A percentile compares a stretch with the other conserved stretches of the same genome.
These are phyloP conservation scores for Rhea americana DNA, from an alignment of 2,113 vertebrate genomes.

Conservation along the genomic window DNA sequence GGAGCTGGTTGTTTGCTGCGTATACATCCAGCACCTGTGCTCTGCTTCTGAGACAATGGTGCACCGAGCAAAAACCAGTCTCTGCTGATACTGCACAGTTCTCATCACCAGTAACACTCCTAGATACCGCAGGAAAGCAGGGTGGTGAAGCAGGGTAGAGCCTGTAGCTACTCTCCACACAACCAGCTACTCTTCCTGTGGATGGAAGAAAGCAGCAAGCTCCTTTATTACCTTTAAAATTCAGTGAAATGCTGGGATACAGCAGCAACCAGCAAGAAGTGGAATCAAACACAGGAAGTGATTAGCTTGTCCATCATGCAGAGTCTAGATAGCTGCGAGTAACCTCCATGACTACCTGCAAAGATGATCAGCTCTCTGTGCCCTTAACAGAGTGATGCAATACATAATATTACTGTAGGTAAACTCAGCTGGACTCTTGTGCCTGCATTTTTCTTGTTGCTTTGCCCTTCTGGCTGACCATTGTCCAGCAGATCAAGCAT, in stretches of 20 bases:
- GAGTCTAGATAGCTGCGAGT: neutral
- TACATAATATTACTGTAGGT: neutral
- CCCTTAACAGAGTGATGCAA: neutral
- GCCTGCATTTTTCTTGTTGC: neutral
- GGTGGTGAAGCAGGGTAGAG: neutral
- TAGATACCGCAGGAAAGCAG: neutral
- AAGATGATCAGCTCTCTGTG: neutral
- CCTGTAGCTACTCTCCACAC: neutral
- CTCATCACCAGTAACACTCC: neutral
- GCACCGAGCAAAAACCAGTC: neutral
- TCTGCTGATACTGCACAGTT: neutral
- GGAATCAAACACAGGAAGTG: neutral
- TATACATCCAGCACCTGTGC: neutral
- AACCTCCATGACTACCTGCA: neutral
- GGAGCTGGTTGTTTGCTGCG: neutral
- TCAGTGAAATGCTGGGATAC: neutral
- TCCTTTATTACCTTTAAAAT: neutral
- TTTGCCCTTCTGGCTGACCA: neutral
- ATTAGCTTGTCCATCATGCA: fast-evolving
- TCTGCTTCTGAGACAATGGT: neutral
- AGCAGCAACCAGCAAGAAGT: neutral
- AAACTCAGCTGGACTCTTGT: neutral
- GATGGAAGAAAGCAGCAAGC: neutral
- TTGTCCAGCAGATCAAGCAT: neutral
- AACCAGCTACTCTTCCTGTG: neutral